Evolutionary conservation across 2,113 vertebrate species (phyloP), one percentile per base, ranked within the genome.

Genomic region (Tychaedon coryphoeus): DNA sequence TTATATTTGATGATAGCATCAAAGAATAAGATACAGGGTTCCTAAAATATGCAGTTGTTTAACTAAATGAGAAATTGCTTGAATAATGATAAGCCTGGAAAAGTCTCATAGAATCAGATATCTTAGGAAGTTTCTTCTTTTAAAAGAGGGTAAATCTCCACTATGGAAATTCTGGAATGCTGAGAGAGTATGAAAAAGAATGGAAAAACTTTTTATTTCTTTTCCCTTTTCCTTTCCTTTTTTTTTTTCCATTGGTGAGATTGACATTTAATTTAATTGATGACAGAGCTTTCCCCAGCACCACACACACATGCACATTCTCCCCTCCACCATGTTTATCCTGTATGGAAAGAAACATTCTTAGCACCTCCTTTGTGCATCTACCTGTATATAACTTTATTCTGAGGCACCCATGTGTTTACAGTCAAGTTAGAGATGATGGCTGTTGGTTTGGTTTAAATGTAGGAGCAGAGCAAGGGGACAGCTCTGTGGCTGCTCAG

Each of bases 301-400:
- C 22, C 22, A 11, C 33, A 5, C 26, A 54, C 25, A 14, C 2
- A 10, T 12, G 19, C 1, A 3, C 12, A 12, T 13, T 6, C 2
- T 5, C 3, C 9, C 9, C 29, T 72, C 58, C 9, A 24, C 45
- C 31, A 2, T 38, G 19, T 73, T 83, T 73, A 28, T 51, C 38
- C 26, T 76, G 12, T 15, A 15, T 62, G 45, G 29, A 28, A 33
- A 81, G n/a, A 58, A 90, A 47, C 22, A 69, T 79, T 10, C 42
- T 71, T 34, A 75, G 26, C n/a, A 56, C 7, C 38, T 80, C 14
- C 9, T 87, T 56, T 6, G 4, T 40, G 6, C 29, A 38, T 23
- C 13, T 50, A 36, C 54, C 40, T 34, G 24, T 25, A 15, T 8
- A 11, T 23, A 53, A 31, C 33, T 67, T 91, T 67, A 47, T 51